Conservation (phyloP, 2,797 vertebrate species). For the Pseudomugil tenellus region DNA sequence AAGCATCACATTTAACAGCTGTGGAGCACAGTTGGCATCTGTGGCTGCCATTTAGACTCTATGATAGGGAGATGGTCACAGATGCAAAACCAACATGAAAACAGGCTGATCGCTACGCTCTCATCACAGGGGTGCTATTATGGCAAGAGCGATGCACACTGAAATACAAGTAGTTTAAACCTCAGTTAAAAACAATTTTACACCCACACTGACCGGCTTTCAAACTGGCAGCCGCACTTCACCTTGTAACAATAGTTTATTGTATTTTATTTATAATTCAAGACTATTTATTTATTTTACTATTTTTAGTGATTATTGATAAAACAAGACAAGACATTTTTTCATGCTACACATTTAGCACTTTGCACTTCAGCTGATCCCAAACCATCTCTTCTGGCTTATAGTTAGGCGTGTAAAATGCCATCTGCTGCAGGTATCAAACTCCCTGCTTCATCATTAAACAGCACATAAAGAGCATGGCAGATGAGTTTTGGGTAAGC, state of each 20-base stretch:
- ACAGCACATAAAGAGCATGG: not conserved
- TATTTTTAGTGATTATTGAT: not conserved
- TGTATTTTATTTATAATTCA: constrained; percentile 21
- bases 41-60: constrained; percentile 54
- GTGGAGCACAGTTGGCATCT: constrained; percentile 57
- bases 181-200: constrained; percentile 22
- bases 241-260: not conserved
- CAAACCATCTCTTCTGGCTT: not conserved
- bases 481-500: not conserved
- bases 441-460: not conserved
- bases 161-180: constrained; percentile 33
- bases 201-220: constrained; percentile 9
- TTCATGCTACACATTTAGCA: not conserved
- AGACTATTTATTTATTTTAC: not conserved
- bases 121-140: constrained; percentile 45
- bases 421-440: not conserved
- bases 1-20: constrained; percentile 55
- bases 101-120: constrained; percentile 44
- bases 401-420: not conserved
- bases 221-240: constrained; percentile 22
- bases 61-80: constrained; percentile 48
- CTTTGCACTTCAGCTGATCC: not conserved
- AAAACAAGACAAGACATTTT: not conserved
- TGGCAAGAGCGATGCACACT: constrained; percentile 34
- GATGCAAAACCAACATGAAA: constrained; percentile 61